These are phyloP conservation scores for Atherix ibis DNA, from an alignment of 2,888 invertebrate genomes.

Conservation along the genomic window DNA sequence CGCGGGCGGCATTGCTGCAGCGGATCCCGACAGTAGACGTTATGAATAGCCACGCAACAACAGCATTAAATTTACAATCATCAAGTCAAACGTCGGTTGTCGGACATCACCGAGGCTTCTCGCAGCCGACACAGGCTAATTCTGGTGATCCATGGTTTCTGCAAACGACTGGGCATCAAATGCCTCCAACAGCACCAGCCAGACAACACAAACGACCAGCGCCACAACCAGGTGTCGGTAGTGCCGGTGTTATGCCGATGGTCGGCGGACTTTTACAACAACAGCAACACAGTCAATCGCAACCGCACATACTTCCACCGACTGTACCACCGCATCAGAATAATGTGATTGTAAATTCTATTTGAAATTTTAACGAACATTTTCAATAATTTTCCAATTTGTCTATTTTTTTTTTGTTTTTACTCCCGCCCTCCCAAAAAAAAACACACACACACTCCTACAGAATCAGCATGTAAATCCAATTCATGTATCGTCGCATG, in stretches of 20 bases:
- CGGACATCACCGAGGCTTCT: constrained; percentile 34
- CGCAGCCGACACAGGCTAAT: constrained; percentile 29
- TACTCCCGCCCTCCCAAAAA: no score
- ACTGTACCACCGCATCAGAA: constrained; percentile 29
- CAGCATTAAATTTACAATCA: constrained; percentile 23
- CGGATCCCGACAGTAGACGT: no score
- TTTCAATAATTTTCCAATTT: no score
- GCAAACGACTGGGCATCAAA: constrained; percentile 33
- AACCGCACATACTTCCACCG: constrained; percentile 31
- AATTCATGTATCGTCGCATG: constrained; percentile 32
- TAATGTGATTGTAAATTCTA: constrained; percentile 19
- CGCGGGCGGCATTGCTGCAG: no score
- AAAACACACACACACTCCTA: no score
- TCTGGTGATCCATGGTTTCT: constrained; percentile 34
- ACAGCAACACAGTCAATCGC: constrained; percentile 30
- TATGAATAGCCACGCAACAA: constrained; percentile 34
- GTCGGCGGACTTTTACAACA: constrained; percentile 20
- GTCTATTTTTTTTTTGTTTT: constrained; percentile 2
- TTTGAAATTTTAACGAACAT: background rate
- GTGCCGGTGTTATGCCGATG: constrained; percentile 10
- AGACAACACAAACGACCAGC: constrained; percentile 35
- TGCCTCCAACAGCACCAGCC: constrained; percentile 34
- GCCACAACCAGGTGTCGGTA: constrained; percentile 24
- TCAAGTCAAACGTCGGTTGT: constrained; percentile 32
- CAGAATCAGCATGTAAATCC: constrained; percentile 25